These are phyloP conservation scores for Apaloderma vittatum DNA, from an alignment of 2,113 vertebrate species.

Conservation along the genomic window DNA sequence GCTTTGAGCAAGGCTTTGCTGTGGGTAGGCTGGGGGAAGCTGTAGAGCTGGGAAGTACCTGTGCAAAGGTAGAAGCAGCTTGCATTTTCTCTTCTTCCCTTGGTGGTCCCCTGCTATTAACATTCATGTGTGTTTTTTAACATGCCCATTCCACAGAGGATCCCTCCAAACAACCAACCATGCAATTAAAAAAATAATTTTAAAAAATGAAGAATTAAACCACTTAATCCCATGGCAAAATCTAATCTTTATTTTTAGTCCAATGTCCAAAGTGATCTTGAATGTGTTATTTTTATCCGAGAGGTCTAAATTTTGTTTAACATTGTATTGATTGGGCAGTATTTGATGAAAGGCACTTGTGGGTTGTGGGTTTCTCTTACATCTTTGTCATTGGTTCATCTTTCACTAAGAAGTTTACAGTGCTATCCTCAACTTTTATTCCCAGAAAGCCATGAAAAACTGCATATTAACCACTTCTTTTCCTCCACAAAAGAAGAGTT, in stretches of 20 bases:
- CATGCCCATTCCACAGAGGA: not conserved
- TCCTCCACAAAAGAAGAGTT: not conserved
- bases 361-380: not conserved
- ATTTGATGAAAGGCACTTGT: not conserved
- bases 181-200: not conserved
- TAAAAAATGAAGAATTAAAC: not conserved
- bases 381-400: constrained; percentile 29
- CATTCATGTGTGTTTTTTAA: not conserved
- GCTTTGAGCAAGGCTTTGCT: not conserved
- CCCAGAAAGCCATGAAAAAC: not conserved
- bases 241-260: constrained; percentile 21
- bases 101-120: not conserved
- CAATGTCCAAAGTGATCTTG: constrained; percentile 16
- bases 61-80: not conserved
- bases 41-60: not conserved
- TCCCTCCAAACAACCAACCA: not conserved
- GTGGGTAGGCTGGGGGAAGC: not conserved
- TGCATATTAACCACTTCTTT: not conserved
- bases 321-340: constrained; percentile 13
- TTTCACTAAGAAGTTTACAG: not conserved
- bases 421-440: not conserved
- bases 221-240: not conserved
- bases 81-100: not conserved
- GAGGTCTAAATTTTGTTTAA: not conserved
- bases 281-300: constrained; percentile 52